Percentiles rank a stretch among this genome's conserved stretches.
Conservation (phyloP, 2,888 invertebrate species). For the Scrobipalpa costella region DNA sequence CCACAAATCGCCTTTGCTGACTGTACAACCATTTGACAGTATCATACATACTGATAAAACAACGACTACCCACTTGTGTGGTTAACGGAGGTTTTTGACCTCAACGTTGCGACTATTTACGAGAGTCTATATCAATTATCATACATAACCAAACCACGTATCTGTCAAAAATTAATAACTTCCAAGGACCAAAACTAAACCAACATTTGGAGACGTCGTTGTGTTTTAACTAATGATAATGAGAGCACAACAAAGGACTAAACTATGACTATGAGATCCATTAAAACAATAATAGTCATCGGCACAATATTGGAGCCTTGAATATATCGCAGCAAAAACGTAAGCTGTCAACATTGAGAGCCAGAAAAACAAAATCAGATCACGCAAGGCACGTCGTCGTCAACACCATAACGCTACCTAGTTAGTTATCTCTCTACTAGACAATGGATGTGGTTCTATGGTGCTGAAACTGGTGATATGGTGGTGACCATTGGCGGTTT, state of each 20-base stretch:
- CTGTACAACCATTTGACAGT: no score
- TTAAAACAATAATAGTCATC: conserved; percentile 27
- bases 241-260: conserved; percentile 5
- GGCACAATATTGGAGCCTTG: conserved; percentile 31
- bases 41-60: no score
- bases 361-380: conserved; percentile 28
- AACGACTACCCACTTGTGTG: no score
- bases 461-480: neutral
- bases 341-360: conserved; percentile 27
- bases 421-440: neutral
- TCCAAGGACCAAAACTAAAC: no score
- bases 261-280: conserved; percentile 26
- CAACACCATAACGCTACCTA: neutral
- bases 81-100: no score
- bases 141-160: no score
- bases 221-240: conserved; percentile 11
- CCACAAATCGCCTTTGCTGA: no score
- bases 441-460: neutral
- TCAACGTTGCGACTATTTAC: no score
- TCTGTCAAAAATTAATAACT: no score
- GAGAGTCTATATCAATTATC: no score
- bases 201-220: neutral
- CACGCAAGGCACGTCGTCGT: conserved; percentile 23
- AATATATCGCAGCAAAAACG: conserved; percentile 29
- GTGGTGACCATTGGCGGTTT: neutral